Conservation (phyloP, 1,140 invertebrate genomes). For the Patella vulgata region DNA sequence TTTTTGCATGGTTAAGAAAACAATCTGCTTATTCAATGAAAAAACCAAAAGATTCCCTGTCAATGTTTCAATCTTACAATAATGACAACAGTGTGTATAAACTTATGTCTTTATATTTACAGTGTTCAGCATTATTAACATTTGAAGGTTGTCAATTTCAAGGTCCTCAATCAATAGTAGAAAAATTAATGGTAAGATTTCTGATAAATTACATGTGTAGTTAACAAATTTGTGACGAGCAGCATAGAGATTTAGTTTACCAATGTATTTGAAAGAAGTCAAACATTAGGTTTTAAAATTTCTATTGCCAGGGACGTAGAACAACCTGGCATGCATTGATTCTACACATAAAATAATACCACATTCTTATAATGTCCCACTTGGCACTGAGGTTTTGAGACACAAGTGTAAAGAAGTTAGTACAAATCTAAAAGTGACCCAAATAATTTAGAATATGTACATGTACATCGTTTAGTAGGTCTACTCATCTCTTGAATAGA, state of each 20-base stretch:
- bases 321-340: background rate
- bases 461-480: no score
- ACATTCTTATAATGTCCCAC: background rate
- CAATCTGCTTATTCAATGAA: background rate
- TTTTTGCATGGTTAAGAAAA: background rate
- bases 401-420: no score
- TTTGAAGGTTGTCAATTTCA: conserved; percentile 93
- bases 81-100: background rate
- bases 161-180: conserved; percentile 91
- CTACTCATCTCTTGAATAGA: no score
- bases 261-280: background rate
- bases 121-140: conserved; percentile 81
- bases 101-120: conserved; percentile 11
- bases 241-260: background rate
- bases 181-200: conserved; percentile 86
- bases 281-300: background rate
- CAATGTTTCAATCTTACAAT: background rate
- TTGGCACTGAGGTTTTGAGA: no score
- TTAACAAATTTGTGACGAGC: background rate
- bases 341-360: background rate
- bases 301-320: background rate
- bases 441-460: no score
- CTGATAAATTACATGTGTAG: background rate
- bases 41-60: no score
- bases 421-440: no score